A percentile compares a stretch with the other conserved stretches of the same genome.
Conservation (phyloP, 35 echinoderm and acorn worm genomes). For the Heliocidaris tuberculata region DNA sequence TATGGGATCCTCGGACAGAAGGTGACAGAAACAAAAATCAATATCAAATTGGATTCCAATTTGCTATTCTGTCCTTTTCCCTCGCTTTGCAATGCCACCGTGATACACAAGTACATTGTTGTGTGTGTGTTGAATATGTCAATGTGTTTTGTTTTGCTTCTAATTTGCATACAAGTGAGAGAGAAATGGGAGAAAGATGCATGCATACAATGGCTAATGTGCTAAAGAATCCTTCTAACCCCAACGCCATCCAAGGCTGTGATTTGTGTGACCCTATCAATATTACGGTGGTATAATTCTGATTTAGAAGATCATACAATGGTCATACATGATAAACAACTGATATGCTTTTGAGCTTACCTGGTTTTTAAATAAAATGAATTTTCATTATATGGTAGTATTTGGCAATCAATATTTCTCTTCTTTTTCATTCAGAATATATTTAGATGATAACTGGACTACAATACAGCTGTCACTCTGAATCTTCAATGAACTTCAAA, state of each 20-base stretch:
- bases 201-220: background rate
- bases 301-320: background rate
- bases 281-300: background rate
- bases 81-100: no score
- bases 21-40: background rate
- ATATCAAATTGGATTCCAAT: background rate
- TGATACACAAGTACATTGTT: background rate
- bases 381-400: background rate
- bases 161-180: background rate
- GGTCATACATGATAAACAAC: background rate
- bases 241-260: background rate
- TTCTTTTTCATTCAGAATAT: background rate
- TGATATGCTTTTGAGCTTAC: background rate
- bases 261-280: background rate
- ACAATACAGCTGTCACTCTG: background rate
- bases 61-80: background rate
- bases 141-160: background rate
- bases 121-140: background rate
- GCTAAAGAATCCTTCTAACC: background rate
- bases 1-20: background rate
- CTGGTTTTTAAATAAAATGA: background rate
- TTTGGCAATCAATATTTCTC: background rate
- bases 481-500: background rate
- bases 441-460: background rate
- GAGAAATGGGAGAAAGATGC: background rate